A percentile compares a stretch with the other conserved stretches of the same genome.
Conservation (phyloP, 1,140 invertebrate genomes). For the Papilio polyxenes region DNA sequence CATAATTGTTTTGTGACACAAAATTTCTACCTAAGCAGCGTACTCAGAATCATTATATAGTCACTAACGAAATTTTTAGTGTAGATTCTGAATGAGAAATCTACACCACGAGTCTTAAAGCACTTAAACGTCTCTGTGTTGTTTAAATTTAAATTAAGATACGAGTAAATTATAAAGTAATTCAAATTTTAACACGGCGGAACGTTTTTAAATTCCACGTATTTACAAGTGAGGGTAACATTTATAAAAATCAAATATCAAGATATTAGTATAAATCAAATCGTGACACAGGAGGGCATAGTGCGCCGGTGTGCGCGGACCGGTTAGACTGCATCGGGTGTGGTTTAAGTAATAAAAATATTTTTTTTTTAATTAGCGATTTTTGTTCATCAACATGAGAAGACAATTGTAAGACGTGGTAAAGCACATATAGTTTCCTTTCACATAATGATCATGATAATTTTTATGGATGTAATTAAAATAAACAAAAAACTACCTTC, state of each 20-base stretch:
- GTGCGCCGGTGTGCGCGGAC: conserved; percentile 36
- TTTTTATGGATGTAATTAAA: background rate
- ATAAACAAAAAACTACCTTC: background rate
- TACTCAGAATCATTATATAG: too few relatives aligned
- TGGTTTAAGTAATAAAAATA: background rate
- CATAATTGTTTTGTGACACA: too few relatives aligned
- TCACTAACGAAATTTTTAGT: too few relatives aligned
- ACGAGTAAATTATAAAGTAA: too few relatives aligned
- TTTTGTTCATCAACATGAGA: too few relatives aligned
- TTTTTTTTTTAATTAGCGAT: background rate
- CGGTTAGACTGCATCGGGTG: conserved; percentile 27
- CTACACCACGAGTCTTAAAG: too few relatives aligned
- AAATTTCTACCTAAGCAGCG: too few relatives aligned
- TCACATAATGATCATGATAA: background rate
- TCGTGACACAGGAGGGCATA: conserved; percentile 39
- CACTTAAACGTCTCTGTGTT: background rate
- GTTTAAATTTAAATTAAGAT: background rate
- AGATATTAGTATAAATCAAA: conserved; percentile 58
- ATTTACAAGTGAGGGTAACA: conserved; percentile 42
- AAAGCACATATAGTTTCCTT: too few relatives aligned
- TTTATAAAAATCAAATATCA: conserved; percentile 49
- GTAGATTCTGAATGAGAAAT: too few relatives aligned
- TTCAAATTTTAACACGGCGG: background rate
- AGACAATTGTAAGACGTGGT: too few relatives aligned
- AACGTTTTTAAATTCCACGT: conserved; percentile 17